Evolutionary conservation across 2,888 invertebrate species (phyloP).

Genomic region (Chromoteleia sp.): DNA sequence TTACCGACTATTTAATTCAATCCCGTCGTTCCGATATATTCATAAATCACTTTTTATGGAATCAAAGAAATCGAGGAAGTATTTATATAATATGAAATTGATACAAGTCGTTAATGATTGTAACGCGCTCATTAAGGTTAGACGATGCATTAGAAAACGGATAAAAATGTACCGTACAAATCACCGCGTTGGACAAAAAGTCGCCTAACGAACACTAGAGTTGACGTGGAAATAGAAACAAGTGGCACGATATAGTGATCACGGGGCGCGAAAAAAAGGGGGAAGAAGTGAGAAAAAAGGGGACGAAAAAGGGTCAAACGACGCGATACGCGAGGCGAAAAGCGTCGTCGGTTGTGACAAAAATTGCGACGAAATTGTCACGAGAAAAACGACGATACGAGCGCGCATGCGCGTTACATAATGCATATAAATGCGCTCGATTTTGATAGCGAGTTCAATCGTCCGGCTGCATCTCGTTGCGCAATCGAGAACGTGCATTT

Average conservation of each 20-base stretch:
- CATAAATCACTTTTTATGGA: slow-evolving; percentile 48
- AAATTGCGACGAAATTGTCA: too few species aligned
- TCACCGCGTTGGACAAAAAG: slow-evolving; percentile 41
- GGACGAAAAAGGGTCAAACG: neutral
- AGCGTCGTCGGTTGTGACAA: too few species aligned
- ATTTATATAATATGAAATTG: slow-evolving; percentile 56
- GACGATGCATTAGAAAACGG: slow-evolving; percentile 40
- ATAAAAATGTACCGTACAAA: slow-evolving; percentile 54
- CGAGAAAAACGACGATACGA: slow-evolving; percentile 5
- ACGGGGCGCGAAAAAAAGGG: slow-evolving; percentile 2
- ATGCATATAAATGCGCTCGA: slow-evolving; percentile 45
- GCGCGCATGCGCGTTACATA: slow-evolving; percentile 42
- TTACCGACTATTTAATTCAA: slow-evolving; percentile 35
- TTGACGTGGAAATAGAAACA: slow-evolving; percentile 43
- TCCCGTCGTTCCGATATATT: slow-evolving; percentile 25
- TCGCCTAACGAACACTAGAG: slow-evolving; percentile 39
- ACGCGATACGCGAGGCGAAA: neutral
- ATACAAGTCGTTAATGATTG: slow-evolving; percentile 52
- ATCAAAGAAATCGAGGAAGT: slow-evolving; percentile 51
- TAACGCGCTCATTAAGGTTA: slow-evolving; percentile 58
- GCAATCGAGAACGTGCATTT: slow-evolving; percentile 57
- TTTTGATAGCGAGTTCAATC: slow-evolving; percentile 62
- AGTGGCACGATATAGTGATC: slow-evolving; percentile 18
- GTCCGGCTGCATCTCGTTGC: slow-evolving; percentile 54
- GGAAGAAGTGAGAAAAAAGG: neutral